Conservation (phyloP, 2,888 invertebrate genomes). For the Phytoseiulus persimilis region DNA sequence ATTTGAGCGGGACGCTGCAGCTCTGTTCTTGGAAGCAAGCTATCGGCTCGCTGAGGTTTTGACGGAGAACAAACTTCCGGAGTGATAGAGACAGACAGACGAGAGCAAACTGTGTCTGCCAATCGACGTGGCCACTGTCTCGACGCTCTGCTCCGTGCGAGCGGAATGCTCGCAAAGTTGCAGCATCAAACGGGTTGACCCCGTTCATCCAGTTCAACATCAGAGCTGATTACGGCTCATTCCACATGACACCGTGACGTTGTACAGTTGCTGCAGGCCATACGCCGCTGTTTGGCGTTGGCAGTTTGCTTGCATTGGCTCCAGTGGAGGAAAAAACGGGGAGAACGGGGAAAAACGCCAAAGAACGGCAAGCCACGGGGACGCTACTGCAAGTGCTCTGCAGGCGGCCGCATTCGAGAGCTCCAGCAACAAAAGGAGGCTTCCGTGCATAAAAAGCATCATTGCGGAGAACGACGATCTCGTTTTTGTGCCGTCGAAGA, state of each 20-base stretch:
- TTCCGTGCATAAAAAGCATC: not conserved
- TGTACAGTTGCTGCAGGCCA: not conserved
- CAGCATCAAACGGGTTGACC: not conserved
- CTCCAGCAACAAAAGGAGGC: not conserved
- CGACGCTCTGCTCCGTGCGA: not conserved
- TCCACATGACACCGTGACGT: not conserved
- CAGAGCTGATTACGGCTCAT: not conserved
- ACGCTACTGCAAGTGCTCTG: not conserved
- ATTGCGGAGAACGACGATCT: not conserved
- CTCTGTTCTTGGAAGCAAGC: too few relatives aligned
- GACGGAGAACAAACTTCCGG: too few relatives aligned
- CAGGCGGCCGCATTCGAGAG: not conserved
- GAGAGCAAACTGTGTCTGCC: not conserved
- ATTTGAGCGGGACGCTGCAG: too few relatives aligned
- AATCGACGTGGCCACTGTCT: not conserved
- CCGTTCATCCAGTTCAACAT: not conserved
- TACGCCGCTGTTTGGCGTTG: not conserved
- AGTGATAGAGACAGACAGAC: not conserved
- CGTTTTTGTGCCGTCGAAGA: not conserved
- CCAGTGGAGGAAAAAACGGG: not conserved
- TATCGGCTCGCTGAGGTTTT: too few relatives aligned
- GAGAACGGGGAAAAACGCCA: not conserved
- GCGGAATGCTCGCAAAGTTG: not conserved
- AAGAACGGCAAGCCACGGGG: not conserved
- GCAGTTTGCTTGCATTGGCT: not conserved